Evolutionary conservation across 2,113 vertebrate genomes (phyloP).

Genomic region (Elaphurus davidianus): DNA sequence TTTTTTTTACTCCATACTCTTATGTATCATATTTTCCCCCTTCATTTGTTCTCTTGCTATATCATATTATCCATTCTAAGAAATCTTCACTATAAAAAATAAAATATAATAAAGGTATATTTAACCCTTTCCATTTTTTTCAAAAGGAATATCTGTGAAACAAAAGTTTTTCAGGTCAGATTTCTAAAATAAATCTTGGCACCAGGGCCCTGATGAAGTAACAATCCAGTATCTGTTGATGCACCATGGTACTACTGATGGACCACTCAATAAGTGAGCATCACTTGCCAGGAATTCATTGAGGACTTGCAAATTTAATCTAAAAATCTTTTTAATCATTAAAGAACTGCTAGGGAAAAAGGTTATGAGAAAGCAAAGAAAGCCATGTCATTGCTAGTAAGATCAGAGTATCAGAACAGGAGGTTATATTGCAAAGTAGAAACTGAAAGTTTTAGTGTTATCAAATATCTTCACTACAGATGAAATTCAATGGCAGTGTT

Average conservation of each 20-base stretch:
- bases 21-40: background rate
- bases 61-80: slow-evolving; percentile 9
- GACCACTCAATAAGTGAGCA: background rate
- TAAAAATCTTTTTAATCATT: background rate
- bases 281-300: background rate
- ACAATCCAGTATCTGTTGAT: background rate
- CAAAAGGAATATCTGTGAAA: slow-evolving; percentile 8
- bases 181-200: background rate
- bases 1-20: background rate
- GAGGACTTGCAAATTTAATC: background rate
- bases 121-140: background rate
- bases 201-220: background rate
- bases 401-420: background rate
- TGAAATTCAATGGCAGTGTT: background rate
- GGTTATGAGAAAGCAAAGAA: background rate
- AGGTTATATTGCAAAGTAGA: background rate
- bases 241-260: background rate
- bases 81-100: background rate
- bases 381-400: background rate
- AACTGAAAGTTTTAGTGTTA: background rate
- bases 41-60: background rate
- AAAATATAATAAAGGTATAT: background rate
- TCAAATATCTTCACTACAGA: background rate
- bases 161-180: background rate
- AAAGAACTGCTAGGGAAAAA: background rate